A percentile compares a stretch with the other conserved stretches of the same genome.
These are phyloP conservation scores for Nicator chloris DNA, from an alignment of 2,113 vertebrate species.

Conservation along the genomic window DNA sequence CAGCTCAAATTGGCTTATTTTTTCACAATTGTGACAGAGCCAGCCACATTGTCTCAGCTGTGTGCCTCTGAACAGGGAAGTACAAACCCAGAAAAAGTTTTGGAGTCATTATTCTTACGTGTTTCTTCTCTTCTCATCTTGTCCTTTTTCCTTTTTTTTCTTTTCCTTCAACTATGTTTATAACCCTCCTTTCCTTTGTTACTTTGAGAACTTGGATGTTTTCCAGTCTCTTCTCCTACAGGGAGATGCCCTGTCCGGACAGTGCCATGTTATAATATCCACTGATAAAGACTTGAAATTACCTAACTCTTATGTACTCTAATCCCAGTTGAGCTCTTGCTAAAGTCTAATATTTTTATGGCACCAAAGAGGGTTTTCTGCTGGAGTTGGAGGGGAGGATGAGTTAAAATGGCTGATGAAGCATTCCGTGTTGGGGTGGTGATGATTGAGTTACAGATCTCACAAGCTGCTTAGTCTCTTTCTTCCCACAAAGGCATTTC, in stretches of 20 bases:
- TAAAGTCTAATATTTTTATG: neutral
- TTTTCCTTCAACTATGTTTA: neutral
- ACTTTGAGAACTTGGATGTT: slow-evolving; percentile 10
- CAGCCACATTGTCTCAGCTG: slow-evolving; percentile 85
- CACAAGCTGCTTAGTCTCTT: neutral
- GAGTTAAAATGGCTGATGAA: neutral
- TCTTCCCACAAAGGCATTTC: neutral
- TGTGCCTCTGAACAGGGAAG: slow-evolving; percentile 77
- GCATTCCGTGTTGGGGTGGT: neutral
- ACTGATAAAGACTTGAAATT: slow-evolving; percentile 19
- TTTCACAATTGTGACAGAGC: slow-evolving; percentile 88
- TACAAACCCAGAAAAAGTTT: slow-evolving; percentile 81
- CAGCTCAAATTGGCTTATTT: slow-evolving; percentile 92
- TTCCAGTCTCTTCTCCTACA: slow-evolving; percentile 32
- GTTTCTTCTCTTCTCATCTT: slow-evolving; percentile 50
- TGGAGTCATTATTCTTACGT: slow-evolving; percentile 81
- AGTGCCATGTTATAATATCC: slow-evolving; percentile 28
- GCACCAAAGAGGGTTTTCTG: neutral
- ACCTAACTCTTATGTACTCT: neutral
- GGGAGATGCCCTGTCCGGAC: slow-evolving; percentile 24
- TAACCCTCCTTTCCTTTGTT: slow-evolving; percentile 51
- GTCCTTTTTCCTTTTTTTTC: slow-evolving; percentile 6
- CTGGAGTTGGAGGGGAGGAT: neutral
- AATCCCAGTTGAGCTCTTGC: neutral
- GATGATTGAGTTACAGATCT: neutral